Conservation (phyloP, 2,888 invertebrate species). For the Conomelus anceps region DNA sequence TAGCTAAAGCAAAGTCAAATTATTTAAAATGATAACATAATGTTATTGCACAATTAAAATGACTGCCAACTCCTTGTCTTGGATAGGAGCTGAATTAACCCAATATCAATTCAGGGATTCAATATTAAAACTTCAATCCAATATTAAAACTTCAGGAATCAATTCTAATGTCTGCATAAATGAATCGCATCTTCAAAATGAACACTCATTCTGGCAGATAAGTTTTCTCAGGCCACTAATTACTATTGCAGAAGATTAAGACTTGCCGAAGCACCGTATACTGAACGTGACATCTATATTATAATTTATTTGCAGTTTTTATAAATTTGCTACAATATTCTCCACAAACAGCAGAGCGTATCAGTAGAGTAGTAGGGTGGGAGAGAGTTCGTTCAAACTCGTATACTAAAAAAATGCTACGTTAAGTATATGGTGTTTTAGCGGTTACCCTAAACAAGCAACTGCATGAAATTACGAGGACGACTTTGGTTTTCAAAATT, state of each 20-base stretch:
- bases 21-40: neutral
- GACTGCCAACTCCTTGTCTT: neutral
- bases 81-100: neutral
- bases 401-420: too few relatives aligned
- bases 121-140: too few relatives aligned
- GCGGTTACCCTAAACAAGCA: neutral
- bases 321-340: too few relatives aligned
- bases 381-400: too few relatives aligned
- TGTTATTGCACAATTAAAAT: neutral
- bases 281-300: neutral
- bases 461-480: neutral
- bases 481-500: neutral
- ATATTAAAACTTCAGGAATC: neutral
- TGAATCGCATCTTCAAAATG: neutral
- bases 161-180: neutral
- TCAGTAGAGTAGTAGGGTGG: too few relatives aligned
- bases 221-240: neutral
- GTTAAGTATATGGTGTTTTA: neutral
- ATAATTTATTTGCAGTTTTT: neutral
- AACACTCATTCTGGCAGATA: neutral
- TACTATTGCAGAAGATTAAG: neutral
- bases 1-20: neutral
- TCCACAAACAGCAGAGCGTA: too few relatives aligned
- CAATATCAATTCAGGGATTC: neutral
- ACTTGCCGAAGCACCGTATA: neutral